A percentile compares a stretch with the other conserved stretches of the same genome.
phyloP scores from a whole-genome alignment of 2,797 vertebrate species.

The Chelonia mydas region DNA sequence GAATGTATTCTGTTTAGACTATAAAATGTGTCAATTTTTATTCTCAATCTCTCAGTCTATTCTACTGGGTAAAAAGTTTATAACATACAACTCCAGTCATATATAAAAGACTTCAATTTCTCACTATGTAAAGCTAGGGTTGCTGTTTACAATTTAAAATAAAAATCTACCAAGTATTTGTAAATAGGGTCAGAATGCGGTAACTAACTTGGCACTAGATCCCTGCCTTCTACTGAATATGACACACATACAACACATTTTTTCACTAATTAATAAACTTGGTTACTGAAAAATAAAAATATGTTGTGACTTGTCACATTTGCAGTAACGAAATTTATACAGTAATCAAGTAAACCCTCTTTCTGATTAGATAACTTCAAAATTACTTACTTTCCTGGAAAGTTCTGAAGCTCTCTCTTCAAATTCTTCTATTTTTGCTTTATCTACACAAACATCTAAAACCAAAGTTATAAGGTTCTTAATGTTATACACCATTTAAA shows the following conservation, averaged over 20 bases:
- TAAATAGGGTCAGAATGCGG: not conserved
- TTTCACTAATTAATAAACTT: not conserved
- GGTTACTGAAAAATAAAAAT: not conserved
- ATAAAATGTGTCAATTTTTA: not conserved
- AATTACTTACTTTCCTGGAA: constrained; percentile 88
- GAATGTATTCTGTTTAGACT: not conserved
- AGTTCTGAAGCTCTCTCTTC: constrained; percentile 90
- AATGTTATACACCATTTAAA: not conserved
- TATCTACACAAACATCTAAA: constrained; percentile 93
- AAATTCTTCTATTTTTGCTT: constrained; percentile 89
- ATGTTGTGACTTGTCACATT: accelerated
- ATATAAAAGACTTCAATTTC: not conserved
- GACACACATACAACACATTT: not conserved
- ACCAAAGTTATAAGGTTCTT: not conserved
- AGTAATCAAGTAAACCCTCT: not conserved
- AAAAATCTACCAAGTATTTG: not conserved
- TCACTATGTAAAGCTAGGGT: not conserved
- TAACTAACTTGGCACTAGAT: not conserved
- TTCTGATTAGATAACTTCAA: not conserved
- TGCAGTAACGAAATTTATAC: not conserved
- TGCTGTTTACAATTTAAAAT: not conserved
- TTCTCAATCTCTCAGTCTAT: not conserved
- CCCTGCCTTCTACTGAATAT: not conserved
- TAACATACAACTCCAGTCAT: not conserved
- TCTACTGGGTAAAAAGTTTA: not conserved